phyloP scores from a whole-genome alignment of 2,113 vertebrate genomes.

The Emydocephalus ijimae region DNA sequence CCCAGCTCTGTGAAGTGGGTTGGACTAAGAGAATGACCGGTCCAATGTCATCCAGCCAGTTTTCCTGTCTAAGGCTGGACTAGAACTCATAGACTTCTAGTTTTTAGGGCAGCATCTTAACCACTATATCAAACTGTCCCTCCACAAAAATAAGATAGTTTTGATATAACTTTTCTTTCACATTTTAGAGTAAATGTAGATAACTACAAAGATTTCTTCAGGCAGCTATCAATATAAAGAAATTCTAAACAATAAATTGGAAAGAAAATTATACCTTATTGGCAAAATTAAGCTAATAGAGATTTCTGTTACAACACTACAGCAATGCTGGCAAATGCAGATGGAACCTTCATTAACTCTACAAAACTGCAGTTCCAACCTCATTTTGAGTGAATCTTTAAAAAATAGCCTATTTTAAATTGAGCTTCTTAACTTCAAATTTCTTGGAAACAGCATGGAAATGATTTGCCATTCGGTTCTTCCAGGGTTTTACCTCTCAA shows the following conservation, averaged over 20 bases:
- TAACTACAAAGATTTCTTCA: not conserved
- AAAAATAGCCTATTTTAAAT: not conserved
- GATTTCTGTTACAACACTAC: not conserved
- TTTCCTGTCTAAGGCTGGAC: not conserved
- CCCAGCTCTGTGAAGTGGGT: not conserved
- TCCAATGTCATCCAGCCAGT: not conserved
- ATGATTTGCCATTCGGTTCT: not conserved
- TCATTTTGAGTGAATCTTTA: too few species aligned
- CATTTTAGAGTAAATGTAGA: not conserved
- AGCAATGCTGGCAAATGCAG: not conserved
- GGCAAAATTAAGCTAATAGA: not conserved
- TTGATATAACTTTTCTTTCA: not conserved
- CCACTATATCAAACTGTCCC: not conserved
- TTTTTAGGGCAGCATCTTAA: not conserved
- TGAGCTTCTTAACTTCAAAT: not conserved
- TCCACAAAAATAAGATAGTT: not conserved
- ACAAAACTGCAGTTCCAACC: not conserved
- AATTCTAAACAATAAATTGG: not conserved
- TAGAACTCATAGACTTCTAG: not conserved
- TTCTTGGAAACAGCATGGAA: not conserved
- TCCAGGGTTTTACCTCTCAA: not conserved
- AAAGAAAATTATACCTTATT: not conserved
- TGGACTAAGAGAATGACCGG: not conserved
- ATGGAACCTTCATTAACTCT: not conserved
- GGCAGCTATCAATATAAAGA: not conserved